These are phyloP conservation scores for Galagoides demidoff DNA, from an alignment of 2,797 vertebrate genomes.

Conservation along the genomic window DNA sequence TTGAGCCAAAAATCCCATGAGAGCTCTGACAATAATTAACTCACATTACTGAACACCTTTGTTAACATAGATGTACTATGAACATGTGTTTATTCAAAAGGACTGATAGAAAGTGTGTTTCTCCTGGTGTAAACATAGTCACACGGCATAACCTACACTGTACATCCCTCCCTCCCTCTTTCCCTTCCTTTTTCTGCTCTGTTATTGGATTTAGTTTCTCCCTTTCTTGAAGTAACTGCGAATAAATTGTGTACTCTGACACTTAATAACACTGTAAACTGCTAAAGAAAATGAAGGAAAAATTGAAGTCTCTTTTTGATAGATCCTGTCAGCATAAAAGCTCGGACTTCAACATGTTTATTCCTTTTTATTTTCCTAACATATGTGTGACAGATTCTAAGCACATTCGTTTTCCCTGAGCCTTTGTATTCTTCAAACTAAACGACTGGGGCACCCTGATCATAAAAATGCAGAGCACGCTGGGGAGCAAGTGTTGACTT, in stretches of 20 bases:
- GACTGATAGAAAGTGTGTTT: slow-evolving; percentile 37
- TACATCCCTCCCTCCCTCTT: background rate
- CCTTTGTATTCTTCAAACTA: slow-evolving; percentile 48
- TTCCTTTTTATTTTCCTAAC: slow-evolving; percentile 57
- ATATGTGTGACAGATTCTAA: slow-evolving; percentile 43
- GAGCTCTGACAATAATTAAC: slow-evolving; percentile 68
- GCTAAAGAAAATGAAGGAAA: slow-evolving; percentile 40
- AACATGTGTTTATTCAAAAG: slow-evolving; percentile 48
- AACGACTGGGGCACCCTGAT: slow-evolving; percentile 42
- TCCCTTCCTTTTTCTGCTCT: background rate
- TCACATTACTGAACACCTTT: slow-evolving; percentile 39
- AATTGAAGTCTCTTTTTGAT: slow-evolving; percentile 18
- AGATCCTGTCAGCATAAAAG: slow-evolving; percentile 50
- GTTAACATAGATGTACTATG: background rate
- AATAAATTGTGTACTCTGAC: background rate
- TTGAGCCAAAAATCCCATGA: slow-evolving; percentile 27
- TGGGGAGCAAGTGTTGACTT: slow-evolving; percentile 60
- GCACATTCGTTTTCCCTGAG: background rate
- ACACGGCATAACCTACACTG: background rate
- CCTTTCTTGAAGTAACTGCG: slow-evolving; percentile 35
- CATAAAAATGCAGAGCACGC: slow-evolving; percentile 46
- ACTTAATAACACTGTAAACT: slow-evolving; percentile 17
- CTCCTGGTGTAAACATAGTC: background rate
- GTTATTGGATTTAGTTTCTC: slow-evolving; percentile 32
- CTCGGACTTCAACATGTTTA: slow-evolving; percentile 3